Base-by-base conservation (phyloP, 1,140 invertebrate species). In the Panulirus ornatus region DNA sequence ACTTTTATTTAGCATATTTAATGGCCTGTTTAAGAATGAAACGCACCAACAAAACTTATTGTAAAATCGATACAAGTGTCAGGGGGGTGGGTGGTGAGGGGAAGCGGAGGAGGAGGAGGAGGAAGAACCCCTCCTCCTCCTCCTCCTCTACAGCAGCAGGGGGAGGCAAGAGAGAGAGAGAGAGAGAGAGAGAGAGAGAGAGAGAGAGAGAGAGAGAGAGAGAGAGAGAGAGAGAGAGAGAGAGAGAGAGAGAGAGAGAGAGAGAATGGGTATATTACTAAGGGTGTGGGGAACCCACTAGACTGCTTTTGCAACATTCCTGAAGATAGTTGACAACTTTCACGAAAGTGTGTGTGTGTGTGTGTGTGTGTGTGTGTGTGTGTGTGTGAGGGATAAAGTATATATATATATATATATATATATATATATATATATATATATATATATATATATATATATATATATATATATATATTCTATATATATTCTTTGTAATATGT, bases 1-100 rank as follows among this genome's bases (percentile, higher is more conserved):
- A 88, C 85, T 88, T 88, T 88, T 88, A 88, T 88, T 88, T 88
- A 79, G 85, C 85, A 88, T 88, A 88, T 88, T 88, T 88, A 88
- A 88, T 88, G 85, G 85, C 16, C 73, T 79, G 75, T 78, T 79
- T 88, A 44, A 88, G 85, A 79, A 88, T 78, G 85, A 88, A 79
- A 88, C 54, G 73, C 54, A 70, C 73, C 73, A 79, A 75, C 47
- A 54, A 79, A 66, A 88, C 54, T 58, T 78, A 79, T 78, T 40
- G 73, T 63, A 88, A 79, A 88, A 79, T 66, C 73, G 70, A 78
- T 66, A 79, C 54, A 36, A 27, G 71, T 63, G 30, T 30, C 58
- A 27, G 54, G 58, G n/a, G 34, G 51, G 27, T 38, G 36, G 40
- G 16, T n/a, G n/a, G 42, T 22, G 27, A 27, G 36, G 30, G 51